phyloP scores from a whole-genome alignment of 2,888 invertebrate species.

The Pharmacophagus antenor region DNA sequence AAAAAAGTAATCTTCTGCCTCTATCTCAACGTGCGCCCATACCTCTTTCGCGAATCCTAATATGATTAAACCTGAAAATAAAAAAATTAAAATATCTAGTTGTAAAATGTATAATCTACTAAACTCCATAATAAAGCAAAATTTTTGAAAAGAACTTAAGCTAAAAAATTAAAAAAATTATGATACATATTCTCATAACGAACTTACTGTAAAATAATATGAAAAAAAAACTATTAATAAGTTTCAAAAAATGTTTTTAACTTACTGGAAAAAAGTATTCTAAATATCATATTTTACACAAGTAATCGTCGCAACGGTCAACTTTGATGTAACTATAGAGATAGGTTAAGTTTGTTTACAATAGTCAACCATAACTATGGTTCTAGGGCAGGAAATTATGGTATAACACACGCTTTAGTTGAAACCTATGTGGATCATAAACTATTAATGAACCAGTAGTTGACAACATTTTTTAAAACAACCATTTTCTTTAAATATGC shows the following conservation, averaged over 20 bases:
- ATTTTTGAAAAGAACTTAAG: too few species aligned
- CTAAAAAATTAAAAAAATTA: too few species aligned
- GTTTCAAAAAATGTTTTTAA: slow-evolving; percentile 30
- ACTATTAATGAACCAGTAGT: slow-evolving; percentile 36
- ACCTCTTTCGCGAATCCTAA: slow-evolving; percentile 55
- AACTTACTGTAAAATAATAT: background rate
- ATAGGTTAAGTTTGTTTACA: slow-evolving; percentile 49
- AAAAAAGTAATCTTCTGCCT: slow-evolving; percentile 74
- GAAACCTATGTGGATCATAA: slow-evolving; percentile 48
- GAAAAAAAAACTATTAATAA: background rate
- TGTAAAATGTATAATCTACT: background rate
- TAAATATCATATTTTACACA: slow-evolving; percentile 59
- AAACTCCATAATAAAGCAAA: too few species aligned
- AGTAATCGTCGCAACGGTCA: slow-evolving; percentile 38
- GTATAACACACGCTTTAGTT: slow-evolving; percentile 51
- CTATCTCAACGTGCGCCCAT: slow-evolving; percentile 69
- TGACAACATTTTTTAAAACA: slow-evolving; percentile 41
- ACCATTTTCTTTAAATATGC: background rate
- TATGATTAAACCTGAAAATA: slow-evolving; percentile 54
- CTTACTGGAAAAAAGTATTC: slow-evolving; percentile 57
- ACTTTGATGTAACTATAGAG: slow-evolving; percentile 46
- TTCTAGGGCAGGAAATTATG: slow-evolving; percentile 58
- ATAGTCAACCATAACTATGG: slow-evolving; percentile 49
- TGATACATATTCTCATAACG: too few species aligned
- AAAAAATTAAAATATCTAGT: background rate